Evolutionary conservation across 2,888 invertebrate genomes (phyloP), one percentile per base, ranked within the genome.

Genomic region (Pseudococcus longispinus): DNA sequence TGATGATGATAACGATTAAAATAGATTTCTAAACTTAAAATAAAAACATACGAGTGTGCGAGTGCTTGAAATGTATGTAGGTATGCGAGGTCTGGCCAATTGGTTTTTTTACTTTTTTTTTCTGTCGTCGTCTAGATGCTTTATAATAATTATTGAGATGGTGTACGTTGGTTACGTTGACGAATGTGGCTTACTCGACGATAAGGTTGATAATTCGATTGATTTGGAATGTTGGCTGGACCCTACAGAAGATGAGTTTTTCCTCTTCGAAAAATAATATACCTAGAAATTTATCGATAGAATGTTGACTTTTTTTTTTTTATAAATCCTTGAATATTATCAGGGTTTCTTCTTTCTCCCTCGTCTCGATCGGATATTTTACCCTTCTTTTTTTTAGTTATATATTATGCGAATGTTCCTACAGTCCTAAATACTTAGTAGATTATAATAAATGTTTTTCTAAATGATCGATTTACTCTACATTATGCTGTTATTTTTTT

Each of bases 401-500:
- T 74, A n/a, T 32, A 70, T 26, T 70, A 13, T 74, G 37, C 74
- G 74, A 74, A 74, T 74, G 74, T 74, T 74, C 74, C 6, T 37
- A 74, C 74, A 74, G 74, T 74, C 74, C 74, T 74, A 74, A 74
- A 74, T 74, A 37, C n/a, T 74, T 32, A 32, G 15, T 51, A 51
- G 15, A 13, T 46, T 13, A 46, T 51, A 74, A 74, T 74, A 74
- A 74, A 74, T 74, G 74, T 74, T 74, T 74, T 74, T 74, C 74
- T 74, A 74, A 74, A 74, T 74, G 74, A 74, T 74, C 74, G 74
- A 74, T 74, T 29, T 74, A 51, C 51, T 51, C 51, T 51, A 51
- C 51, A 74, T 32, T 74, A 74, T 74, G 74, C 74, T 74, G 74
- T 74, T 74, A 74, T 51, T 51, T 46, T 37, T 74, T 65, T 74